Evolutionary conservation across 1,140 invertebrate genomes (phyloP).

Genomic region (Triops cancriformis): DNA sequence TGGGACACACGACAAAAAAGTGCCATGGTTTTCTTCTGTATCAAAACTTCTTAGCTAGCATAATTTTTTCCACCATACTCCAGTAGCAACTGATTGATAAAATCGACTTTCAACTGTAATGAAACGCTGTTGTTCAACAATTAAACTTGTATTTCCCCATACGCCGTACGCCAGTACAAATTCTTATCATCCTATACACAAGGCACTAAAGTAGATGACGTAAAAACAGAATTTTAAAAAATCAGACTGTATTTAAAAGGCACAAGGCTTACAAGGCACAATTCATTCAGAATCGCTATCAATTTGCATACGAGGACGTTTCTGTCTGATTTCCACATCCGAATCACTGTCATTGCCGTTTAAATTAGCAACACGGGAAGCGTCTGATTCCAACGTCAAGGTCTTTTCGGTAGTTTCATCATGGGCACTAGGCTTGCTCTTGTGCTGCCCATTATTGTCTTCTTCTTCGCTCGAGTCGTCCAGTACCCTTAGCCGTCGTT

Average conservation of each 20-base stretch:
- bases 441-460: not conserved
- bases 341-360: not conserved
- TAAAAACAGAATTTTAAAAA: not conserved
- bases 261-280: not conserved
- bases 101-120: too few relatives aligned
- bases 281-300: not conserved
- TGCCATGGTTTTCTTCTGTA: too few relatives aligned
- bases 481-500: not conserved
- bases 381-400: not conserved
- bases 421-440: not conserved
- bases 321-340: not conserved
- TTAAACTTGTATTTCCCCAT: too few relatives aligned
- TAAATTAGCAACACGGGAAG: not conserved
- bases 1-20: too few relatives aligned
- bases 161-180: too few relatives aligned
- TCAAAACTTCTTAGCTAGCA: too few relatives aligned
- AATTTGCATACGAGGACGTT: slow-evolving; percentile 1
- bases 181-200: too few relatives aligned
- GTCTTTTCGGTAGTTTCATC: not conserved
- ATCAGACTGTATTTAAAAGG: not conserved
- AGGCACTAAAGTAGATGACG: not conserved
- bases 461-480: not conserved
- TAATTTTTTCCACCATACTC: too few relatives aligned
- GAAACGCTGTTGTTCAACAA: too few relatives aligned
- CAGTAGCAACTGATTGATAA: too few relatives aligned